Evolutionary conservation across 2,888 invertebrate genomes (phyloP), one percentile per base, ranked within the genome.

Genomic region (Phyllotreta striolata): DNA sequence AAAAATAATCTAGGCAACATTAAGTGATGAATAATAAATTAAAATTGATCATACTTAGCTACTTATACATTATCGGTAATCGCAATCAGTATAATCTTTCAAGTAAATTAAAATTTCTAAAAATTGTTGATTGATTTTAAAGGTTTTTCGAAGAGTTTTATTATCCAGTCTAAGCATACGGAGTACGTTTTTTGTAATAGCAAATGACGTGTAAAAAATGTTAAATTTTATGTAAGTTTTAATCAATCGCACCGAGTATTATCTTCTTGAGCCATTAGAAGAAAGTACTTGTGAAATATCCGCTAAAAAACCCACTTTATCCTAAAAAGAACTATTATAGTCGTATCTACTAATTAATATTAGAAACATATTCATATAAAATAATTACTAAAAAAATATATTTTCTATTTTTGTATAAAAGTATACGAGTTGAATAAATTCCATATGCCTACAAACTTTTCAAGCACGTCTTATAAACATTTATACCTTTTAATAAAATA

Each of bases 181-280:
- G n/a, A n/a, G n/a, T n/a, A 43, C 49, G 51, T 40, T 40, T 59
- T 40, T 51, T 35, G 40, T 35, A 59, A 51, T 34, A 38, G 52
- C 43, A 59, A 59, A 59, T 52, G 38, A 49, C 43, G 56, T 49
- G 24, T 51, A 41, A 52, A 60, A 52, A 51, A 38, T 64, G 40
- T 61, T 24, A 24, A 24, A 24, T 24, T 24, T 24, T 62, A 63
- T 58, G 54, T 63, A 44, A 60, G 38, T 60, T 44, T 66, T 63
- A 66, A 55, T 62, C 63, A 73, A 72, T 73, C 73, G 68, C 64
- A 60, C 67, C 63, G 70, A 68, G 73, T 74, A 70, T 70, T 73
- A 74, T 72, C 74, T 55, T 66, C 64, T 56, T 69, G 69, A 69
- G 69, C 69, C 69, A 40, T 24, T 40, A 44, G 64, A 67, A 58